Conservation (phyloP, 2,888 invertebrate species). For the Masnerella sp. region DNA sequence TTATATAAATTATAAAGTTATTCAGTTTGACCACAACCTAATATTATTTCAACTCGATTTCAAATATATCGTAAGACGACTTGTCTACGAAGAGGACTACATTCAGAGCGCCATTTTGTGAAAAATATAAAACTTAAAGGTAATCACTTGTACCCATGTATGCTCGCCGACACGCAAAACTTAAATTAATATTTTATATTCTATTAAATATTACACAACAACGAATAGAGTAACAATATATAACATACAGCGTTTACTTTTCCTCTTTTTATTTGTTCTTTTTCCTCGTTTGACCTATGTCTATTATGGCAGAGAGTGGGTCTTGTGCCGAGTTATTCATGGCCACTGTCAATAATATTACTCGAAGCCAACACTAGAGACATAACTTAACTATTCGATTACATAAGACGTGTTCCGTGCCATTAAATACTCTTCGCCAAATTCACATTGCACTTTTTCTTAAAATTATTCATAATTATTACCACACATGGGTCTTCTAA, state of each 20-base stretch:
- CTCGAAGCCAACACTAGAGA: constrained; percentile 69
- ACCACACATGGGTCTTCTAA: constrained; percentile 70
- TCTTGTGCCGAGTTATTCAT: constrained; percentile 71
- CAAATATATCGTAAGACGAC: background rate
- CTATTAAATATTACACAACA: constrained; percentile 70
- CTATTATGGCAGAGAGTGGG: constrained; percentile 70
- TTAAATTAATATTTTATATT: constrained; percentile 41
- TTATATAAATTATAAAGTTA: too few species aligned
- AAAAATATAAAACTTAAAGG: constrained; percentile 36
- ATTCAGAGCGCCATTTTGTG: constrained; percentile 17
- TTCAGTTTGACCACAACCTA: too few species aligned
- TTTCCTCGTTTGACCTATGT: constrained; percentile 61
- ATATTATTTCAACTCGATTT: too few species aligned
- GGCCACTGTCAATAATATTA: constrained; percentile 69
- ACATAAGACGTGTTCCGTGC: constrained; percentile 67
- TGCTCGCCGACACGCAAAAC: constrained; percentile 34
- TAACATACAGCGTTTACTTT: constrained; percentile 63
- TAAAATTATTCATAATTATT: constrained; percentile 50
- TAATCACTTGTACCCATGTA: constrained; percentile 39
- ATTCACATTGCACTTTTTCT: constrained; percentile 68
- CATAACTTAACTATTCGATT: constrained; percentile 66
- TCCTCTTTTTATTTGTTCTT: constrained; percentile 2
- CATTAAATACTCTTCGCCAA: constrained; percentile 63
- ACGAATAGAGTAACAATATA: constrained; percentile 68
- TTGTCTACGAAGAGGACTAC: constrained; percentile 34